Evolutionary conservation across 2,797 vertebrate species (phyloP), one percentile per base, ranked within the genome.

Genomic region (Eulemur coronatus): DNA sequence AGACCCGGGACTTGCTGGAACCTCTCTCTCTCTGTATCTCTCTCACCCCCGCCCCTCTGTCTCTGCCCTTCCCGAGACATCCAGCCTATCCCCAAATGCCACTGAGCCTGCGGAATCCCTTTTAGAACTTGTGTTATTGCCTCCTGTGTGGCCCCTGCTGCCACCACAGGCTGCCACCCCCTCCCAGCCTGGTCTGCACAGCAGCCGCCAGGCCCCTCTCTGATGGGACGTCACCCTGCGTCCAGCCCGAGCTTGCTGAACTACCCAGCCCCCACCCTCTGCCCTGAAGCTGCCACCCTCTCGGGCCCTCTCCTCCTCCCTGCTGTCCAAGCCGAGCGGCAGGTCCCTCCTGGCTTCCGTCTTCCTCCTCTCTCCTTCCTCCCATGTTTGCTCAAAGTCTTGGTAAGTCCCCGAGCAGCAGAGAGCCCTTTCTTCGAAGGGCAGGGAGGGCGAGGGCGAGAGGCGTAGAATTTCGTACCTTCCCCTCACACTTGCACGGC

Each of bases 181-280:
- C 43, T 57, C 28, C 52, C 14, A 0, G 15, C 10, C 4, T 7
- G 5, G 10, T 4, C 22, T n/a, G 17, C 0, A 1, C 2, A 0
- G 15, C 0, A 2, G 55, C 8, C 3, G 2, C 0, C 30, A 2
- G 14, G 26, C 13, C 35, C 8, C 14, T 79, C 41, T 12, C 38
- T 28, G 4, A 17, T 2, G 43, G 43, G 7, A 43, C 43, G 43
- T 1, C 0, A 0, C 1, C 11, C 7, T 0, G 0, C 1, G 4
- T 14, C 8, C 6, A 5, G 33, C 10, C 7, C 0, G 20, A n/a
- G 22, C 26, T 33, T n/a, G 80, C 48, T 7, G 6, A 55, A 26
- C 1, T 0, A 1, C 24, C 18, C 18, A 2, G 0, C 46, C 65
- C 22, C 26, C 14, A 3, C n/a, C 35, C 22, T 35, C 14, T 35